phyloP scores from a whole-genome alignment of 2,797 vertebrate species.

The Hyperoplus immaculatus region DNA sequence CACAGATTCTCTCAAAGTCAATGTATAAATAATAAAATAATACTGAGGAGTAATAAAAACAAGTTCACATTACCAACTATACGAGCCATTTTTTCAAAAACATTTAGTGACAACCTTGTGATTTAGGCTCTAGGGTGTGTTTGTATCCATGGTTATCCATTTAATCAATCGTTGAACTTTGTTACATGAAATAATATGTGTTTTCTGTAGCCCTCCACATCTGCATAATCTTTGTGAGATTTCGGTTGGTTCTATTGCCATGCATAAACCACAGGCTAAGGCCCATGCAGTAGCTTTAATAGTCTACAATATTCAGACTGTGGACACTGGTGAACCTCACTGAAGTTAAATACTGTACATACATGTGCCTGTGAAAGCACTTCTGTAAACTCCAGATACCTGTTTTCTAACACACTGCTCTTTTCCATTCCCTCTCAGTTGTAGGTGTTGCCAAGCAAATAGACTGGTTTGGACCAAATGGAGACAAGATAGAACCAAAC shows the following conservation, averaged over 20 bases:
- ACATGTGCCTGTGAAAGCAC: too few species aligned
- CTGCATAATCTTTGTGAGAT: neutral
- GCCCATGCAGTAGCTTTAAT: conserved; percentile 8
- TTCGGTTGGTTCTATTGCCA: conserved; percentile 2
- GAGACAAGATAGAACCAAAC: conserved; percentile 91
- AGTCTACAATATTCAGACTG: conserved; percentile 26
- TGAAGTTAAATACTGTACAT: conserved; percentile 4
- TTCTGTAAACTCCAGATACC: neutral
- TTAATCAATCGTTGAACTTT: conserved; percentile 12
- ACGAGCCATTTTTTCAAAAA: neutral
- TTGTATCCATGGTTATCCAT: neutral
- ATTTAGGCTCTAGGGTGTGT: neutral
- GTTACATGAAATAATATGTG: neutral
- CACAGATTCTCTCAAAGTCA: neutral
- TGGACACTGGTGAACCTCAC: conserved; percentile 22
- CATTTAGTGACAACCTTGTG: neutral
- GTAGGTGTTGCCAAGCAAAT: conserved; percentile 92
- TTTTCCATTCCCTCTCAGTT: conserved; percentile 81
- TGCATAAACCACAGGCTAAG: conserved; percentile 5
- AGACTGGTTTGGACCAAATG: conserved; percentile 95
- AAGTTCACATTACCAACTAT: neutral
- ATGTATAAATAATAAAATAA: neutral
- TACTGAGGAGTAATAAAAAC: neutral
- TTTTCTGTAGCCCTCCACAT: neutral
- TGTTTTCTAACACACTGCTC: conserved; percentile 39